phyloP scores from a whole-genome alignment of 2,888 invertebrate species.

The Heliconius aoede region DNA sequence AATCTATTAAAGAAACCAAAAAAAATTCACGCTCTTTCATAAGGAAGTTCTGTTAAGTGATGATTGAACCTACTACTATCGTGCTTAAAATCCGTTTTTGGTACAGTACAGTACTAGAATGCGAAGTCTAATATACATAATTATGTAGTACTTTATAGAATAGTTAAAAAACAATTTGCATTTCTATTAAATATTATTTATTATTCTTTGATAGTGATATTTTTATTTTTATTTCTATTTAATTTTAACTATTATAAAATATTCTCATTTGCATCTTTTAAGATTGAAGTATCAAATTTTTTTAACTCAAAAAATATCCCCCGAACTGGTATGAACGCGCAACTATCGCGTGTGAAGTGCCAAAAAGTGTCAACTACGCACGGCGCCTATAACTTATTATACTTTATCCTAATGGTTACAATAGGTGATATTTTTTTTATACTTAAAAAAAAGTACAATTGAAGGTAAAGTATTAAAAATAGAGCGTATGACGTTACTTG shows the following conservation, averaged over 20 bases:
- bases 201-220: too few relatives aligned
- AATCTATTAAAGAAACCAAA: not conserved
- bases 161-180: not conserved
- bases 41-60: not conserved
- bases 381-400: not conserved
- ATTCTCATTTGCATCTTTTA: not conserved
- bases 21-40: too few relatives aligned
- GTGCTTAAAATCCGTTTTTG: not conserved
- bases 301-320: not conserved
- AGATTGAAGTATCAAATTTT: not conserved
- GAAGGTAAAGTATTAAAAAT: not conserved
- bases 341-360: rapidly evolving
- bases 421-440: not conserved
- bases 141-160: not conserved
- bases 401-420: not conserved
- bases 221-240: too few relatives aligned
- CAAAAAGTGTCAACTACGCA: too few relatives aligned
- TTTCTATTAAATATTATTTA: too few relatives aligned
- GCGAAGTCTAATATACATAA: not conserved
- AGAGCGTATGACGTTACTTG: not conserved
- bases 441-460: not conserved
- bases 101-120: not conserved
- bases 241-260: too few relatives aligned
- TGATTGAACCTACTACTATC: too few relatives aligned
- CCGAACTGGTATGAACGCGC: not conserved